Evolutionary conservation across 2,113 vertebrate species (phyloP).

Genomic region (Passer domesticus): DNA sequence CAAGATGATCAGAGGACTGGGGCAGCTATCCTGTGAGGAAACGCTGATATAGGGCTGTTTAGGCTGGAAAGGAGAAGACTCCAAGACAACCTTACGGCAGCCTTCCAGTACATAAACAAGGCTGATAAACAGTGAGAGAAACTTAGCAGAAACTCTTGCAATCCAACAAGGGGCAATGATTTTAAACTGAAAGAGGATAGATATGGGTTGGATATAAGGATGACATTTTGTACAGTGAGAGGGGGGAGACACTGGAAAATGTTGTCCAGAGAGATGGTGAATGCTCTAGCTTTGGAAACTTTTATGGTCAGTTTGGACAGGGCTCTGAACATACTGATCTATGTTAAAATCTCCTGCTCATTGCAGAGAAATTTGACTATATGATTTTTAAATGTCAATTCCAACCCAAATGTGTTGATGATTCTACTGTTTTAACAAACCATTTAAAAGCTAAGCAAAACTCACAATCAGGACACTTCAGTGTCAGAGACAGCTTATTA

Average conservation of each 20-base stretch:
- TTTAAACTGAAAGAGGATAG: not conserved
- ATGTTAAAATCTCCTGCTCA: not conserved
- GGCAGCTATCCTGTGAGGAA: rapidly evolving
- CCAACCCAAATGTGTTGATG: not conserved
- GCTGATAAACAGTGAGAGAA: not conserved
- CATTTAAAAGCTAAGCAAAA: not conserved
- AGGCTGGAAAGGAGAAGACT: not conserved
- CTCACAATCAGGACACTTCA: not conserved
- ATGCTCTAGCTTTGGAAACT: not conserved
- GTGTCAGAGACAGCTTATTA: not conserved
- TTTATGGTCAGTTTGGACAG: rapidly evolving
- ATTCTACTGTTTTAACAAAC: not conserved
- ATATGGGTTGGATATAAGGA: not conserved
- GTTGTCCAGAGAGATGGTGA: not conserved
- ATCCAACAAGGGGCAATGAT: not conserved
- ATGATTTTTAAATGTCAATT: not conserved
- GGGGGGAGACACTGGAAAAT: not conserved
- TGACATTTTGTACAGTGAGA: not conserved
- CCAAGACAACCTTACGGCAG: not conserved
- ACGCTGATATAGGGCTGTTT: not conserved
- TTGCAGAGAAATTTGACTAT: not conserved
- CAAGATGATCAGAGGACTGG: not conserved
- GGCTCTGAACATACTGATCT: not conserved
- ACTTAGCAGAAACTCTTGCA: not conserved
- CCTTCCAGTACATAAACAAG: not conserved